phyloP scores from a whole-genome alignment of 2,888 invertebrate genomes.

The Ypsolopha sequella region DNA sequence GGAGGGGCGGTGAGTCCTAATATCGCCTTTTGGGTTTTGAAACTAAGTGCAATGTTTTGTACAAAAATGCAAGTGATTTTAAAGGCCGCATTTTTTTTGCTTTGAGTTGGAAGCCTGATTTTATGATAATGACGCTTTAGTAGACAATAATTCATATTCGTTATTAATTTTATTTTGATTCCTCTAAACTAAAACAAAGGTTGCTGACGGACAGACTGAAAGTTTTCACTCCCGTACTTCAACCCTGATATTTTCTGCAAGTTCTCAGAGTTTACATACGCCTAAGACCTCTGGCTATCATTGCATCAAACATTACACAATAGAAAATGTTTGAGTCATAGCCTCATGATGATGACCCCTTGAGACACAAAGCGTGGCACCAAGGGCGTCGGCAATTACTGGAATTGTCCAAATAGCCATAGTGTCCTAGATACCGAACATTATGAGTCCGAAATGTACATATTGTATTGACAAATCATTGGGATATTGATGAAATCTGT shows the following conservation, averaged over 20 bases:
- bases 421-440: not conserved
- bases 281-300: not conserved
- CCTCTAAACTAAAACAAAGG: no score
- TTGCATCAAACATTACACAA: not conserved
- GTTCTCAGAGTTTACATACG: not conserved
- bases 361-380: not conserved
- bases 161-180: not conserved
- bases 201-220: no score
- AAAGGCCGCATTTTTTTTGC: no score
- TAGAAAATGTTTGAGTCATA: not conserved
- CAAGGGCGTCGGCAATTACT: conserved; percentile 1
- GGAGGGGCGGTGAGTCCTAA: no score
- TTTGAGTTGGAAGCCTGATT: no score
- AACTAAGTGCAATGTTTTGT: no score
- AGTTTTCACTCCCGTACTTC: no score
- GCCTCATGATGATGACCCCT: not conserved
- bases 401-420: not conserved
- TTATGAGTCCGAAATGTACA: no score
- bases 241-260: no score
- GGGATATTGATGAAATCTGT: not conserved
- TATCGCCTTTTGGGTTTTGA: no score
- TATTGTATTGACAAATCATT: not conserved
- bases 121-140: no score
- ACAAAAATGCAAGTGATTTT: no score
- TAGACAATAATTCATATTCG: not conserved